Evolutionary conservation across 2,888 invertebrate species (phyloP), one percentile per base, ranked within the genome.

Genomic region (Horisme vitalbata): DNA sequence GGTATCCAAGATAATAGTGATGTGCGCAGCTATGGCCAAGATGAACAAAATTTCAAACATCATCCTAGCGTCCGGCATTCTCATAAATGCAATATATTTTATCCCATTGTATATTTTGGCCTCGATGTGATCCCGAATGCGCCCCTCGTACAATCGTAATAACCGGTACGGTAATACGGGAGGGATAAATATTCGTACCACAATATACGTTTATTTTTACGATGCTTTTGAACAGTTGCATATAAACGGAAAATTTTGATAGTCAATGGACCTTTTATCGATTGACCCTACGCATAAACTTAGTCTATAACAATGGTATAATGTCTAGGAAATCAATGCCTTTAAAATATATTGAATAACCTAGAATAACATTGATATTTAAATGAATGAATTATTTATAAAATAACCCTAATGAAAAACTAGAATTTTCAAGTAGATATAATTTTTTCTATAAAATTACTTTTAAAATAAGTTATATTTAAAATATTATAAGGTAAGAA

Each of bases 61-160:
- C 38, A 37, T 33, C 31, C 45, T 10, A 45, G 31, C 35, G 43
- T 30, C 30, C 45, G 24, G 18, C 45, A 30, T 26, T 41, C 37
- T 41, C 20, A 35, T 31, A 45, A 28, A 28, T 3, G 20, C 2
- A 48, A 45, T 57, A 59, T 11, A 61, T 58, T 53, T 47, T 57
- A 55, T 57, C 34, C 41, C 52, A 52, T 46, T 54, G 61, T 49
- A 55, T 37, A 54, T 45, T 32, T 46, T 35, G 39, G 45, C 41
- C 37, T 26, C 47, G 39, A 13, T 49, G 45, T 45, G 50, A 54
- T 59, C 47, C 45, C 46, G 53, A 56, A 78, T 77, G 68, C 75
- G 45, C 60, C 76, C 75, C 78, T 77, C 75, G 71, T 78, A 54
- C 65, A 50, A 50, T 48, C 47, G 54, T 63, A 41, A 47, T 38